Conservation (phyloP, 1,140 invertebrate species). For the Atta texana region DNA sequence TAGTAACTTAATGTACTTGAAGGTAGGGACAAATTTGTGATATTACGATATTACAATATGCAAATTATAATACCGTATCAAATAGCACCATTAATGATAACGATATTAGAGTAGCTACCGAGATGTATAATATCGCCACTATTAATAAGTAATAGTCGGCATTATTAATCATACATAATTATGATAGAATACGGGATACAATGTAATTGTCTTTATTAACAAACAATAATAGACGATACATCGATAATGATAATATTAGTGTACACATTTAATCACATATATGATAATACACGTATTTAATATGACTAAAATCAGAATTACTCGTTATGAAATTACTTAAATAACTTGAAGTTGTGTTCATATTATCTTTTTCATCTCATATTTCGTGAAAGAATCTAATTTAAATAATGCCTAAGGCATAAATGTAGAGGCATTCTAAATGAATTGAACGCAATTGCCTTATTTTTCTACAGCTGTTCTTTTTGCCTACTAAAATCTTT, state of each 20-base stretch:
- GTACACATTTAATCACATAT: background rate
- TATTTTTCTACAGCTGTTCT: background rate
- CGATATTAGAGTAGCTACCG: background rate
- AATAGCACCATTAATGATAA: slow-evolving; percentile 29
- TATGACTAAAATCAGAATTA: background rate
- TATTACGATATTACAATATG: slow-evolving; percentile 18
- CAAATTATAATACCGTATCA: background rate
- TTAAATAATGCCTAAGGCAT: background rate
- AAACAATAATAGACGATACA: slow-evolving; percentile 38
- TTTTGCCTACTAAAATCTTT: background rate
- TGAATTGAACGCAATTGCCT: background rate
- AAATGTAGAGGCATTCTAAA: background rate
- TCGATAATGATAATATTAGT: slow-evolving; percentile 4
- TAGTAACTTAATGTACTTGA: background rate
- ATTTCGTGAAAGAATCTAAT: background rate
- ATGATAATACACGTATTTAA: background rate
- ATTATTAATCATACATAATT: slow-evolving; percentile 49
- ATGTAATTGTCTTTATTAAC: slow-evolving; percentile 56
- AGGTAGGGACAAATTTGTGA: background rate
- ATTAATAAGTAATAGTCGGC: slow-evolving; percentile 30
- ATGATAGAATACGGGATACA: slow-evolving; percentile 34
- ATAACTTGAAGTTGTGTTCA: background rate
- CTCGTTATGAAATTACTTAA: background rate
- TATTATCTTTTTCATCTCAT: background rate
- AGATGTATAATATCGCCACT: slow-evolving; percentile 30